These are phyloP conservation scores for Erebia aethiops DNA, from an alignment of 2,888 invertebrate species.

Conservation along the genomic window DNA sequence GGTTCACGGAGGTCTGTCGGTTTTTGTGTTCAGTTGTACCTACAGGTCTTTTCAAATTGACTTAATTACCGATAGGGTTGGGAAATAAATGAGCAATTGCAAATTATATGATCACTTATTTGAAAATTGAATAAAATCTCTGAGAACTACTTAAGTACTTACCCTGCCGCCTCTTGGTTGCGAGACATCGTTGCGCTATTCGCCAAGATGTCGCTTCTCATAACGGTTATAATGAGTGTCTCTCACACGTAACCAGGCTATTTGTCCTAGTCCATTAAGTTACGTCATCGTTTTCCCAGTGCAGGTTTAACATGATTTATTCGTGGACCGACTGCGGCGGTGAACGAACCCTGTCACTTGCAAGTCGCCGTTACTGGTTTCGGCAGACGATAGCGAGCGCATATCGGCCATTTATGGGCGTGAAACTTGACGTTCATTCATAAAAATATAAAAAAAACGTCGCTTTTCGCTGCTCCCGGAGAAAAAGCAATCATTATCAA, in stretches of 20 bases:
- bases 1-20: neutral
- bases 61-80: neutral
- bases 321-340: slow-evolving; percentile 62
- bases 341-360: slow-evolving; percentile 78
- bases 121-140: neutral
- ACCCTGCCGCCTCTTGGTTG: neutral
- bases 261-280: slow-evolving; percentile 36
- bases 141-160: neutral
- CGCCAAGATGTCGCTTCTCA: slow-evolving; percentile 2
- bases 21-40: slow-evolving; percentile 1
- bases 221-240: slow-evolving; percentile 24
- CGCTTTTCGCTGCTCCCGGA: slow-evolving; percentile 6
- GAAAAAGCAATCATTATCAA: neutral
- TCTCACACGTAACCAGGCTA: slow-evolving; percentile 25
- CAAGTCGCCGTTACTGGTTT: slow-evolving; percentile 69
- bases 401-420: slow-evolving; percentile 69
- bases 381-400: slow-evolving; percentile 65
- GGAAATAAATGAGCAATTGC: neutral
- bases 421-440: slow-evolving; percentile 53
- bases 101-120: neutral
- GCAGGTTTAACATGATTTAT: slow-evolving; percentile 64
- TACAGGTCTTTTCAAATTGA: neutral
- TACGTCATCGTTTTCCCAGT: slow-evolving; percentile 43
- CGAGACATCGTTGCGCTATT: slow-evolving; percentile 4
- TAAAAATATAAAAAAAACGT: slow-evolving; percentile 19